These are phyloP conservation scores for Chromis chromis DNA, from an alignment of 2,797 vertebrate genomes.

Conservation along the genomic window DNA sequence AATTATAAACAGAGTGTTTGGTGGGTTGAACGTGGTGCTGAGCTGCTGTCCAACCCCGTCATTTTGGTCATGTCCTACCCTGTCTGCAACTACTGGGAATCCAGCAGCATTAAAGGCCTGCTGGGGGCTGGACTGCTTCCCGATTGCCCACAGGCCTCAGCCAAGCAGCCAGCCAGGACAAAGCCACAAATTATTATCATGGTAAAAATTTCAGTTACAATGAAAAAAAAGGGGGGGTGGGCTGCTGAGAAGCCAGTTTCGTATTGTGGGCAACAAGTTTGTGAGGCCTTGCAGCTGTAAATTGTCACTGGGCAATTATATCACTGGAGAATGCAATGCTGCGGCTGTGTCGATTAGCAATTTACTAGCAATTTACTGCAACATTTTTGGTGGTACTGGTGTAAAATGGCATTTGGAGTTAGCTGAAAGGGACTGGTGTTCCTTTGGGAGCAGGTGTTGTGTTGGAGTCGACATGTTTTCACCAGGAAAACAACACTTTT, in stretches of 20 bases:
- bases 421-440: not conserved
- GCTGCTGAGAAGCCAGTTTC: constrained; percentile 33
- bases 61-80: constrained; percentile 81
- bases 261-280: constrained; percentile 36
- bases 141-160: constrained; percentile 66
- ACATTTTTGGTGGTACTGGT: constrained; percentile 23
- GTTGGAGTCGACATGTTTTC: constrained; percentile 4
- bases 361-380: constrained; percentile 6
- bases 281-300: constrained; percentile 41
- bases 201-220: constrained; percentile 63
- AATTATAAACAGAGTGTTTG: constrained; percentile 67
- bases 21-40: constrained; percentile 67
- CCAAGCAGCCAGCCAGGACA: constrained; percentile 68
- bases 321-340: constrained; percentile 18
- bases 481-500: constrained; percentile 29
- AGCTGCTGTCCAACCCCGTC: constrained; percentile 74
- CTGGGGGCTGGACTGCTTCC: constrained; percentile 69
- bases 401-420: constrained; percentile 17
- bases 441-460: constrained; percentile 41
- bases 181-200: constrained; percentile 82
- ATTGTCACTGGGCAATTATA: constrained; percentile 41
- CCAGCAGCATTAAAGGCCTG: constrained; percentile 57
- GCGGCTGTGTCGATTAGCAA: constrained; percentile 28
- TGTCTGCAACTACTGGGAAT: constrained; percentile 66
- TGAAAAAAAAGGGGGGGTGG: constrained; percentile 24